phyloP scores from a whole-genome alignment of 1,140 invertebrate species.

The Tachypleus tridentatus region DNA sequence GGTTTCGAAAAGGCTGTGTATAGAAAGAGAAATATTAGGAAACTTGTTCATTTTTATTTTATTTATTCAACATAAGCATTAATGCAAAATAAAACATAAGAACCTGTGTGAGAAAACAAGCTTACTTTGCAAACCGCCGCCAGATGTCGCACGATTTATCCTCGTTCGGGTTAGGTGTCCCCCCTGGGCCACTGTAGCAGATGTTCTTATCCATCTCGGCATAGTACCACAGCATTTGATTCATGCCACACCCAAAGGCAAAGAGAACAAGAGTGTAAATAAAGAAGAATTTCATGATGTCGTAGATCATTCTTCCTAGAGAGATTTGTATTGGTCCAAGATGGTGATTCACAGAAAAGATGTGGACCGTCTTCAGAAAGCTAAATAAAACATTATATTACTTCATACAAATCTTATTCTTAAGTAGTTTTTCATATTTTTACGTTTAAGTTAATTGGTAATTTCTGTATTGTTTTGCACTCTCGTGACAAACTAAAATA shows the following conservation, averaged over 20 bases:
- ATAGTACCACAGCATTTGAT: constrained; percentile 91
- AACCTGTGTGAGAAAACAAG: neutral
- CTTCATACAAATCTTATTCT: no score
- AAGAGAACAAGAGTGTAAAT: constrained; percentile 80
- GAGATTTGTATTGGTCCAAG: constrained; percentile 82
- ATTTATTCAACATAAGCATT: no score
- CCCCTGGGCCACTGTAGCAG: constrained; percentile 59
- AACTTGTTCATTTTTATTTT: neutral
- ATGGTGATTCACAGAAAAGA: constrained; percentile 90
- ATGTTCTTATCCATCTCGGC: constrained; percentile 74
- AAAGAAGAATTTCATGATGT: constrained; percentile 88
- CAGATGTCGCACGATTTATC: constrained; percentile 71
- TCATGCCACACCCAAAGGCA: constrained; percentile 80
- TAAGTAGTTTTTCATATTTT: no score
- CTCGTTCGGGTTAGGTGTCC: constrained; percentile 56
- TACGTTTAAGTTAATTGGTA: no score
- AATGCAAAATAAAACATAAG: no score
- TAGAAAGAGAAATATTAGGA: constrained; percentile 1
- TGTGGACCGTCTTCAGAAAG: constrained; percentile 85
- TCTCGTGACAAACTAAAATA: no score
- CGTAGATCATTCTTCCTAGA: constrained; percentile 79
- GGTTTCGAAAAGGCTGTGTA: constrained; percentile 75
- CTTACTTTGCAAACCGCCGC: constrained; percentile 71
- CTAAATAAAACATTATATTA: constrained; percentile 35
- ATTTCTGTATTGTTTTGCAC: no score